Conservation (phyloP, 1,140 invertebrate genomes). For the Sitobion miscanthi region DNA sequence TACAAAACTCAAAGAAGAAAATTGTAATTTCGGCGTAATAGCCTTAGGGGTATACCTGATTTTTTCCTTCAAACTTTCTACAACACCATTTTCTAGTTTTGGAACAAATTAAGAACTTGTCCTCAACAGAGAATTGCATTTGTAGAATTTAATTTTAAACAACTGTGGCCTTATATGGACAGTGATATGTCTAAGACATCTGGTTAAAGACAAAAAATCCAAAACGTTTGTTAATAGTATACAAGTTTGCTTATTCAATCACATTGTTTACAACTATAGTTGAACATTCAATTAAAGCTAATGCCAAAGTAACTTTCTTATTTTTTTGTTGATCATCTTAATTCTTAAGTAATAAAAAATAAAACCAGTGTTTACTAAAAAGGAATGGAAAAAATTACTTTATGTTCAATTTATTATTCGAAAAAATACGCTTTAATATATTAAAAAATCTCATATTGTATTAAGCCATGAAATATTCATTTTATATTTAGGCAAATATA, state of each 20-base stretch:
- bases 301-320: background rate
- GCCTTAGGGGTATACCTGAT: background rate
- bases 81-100: conserved; percentile 7
- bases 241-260: background rate
- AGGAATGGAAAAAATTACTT: background rate
- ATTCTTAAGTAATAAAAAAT: background rate
- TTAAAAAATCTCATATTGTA: background rate
- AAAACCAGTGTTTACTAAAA: background rate
- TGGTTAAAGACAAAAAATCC: background rate
- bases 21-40: background rate
- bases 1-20: background rate
- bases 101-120: conserved; percentile 43
- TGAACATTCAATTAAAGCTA: background rate
- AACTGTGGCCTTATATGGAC: background rate
- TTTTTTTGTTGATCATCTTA: background rate
- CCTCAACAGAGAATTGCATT: background rate
- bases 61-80: conserved; percentile 25
- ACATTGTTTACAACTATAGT: background rate
- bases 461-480: background rate
- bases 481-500: background rate
- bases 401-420: background rate
- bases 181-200: conserved; percentile 1
- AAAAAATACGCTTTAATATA: background rate
- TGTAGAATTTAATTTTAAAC: conserved; percentile 7
- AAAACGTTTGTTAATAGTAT: background rate